A percentile compares a stretch with the other conserved stretches of the same genome.
Evolutionary conservation across 1,140 invertebrate genomes (phyloP).

Genomic region (Lamellibrachia luymesi): DNA sequence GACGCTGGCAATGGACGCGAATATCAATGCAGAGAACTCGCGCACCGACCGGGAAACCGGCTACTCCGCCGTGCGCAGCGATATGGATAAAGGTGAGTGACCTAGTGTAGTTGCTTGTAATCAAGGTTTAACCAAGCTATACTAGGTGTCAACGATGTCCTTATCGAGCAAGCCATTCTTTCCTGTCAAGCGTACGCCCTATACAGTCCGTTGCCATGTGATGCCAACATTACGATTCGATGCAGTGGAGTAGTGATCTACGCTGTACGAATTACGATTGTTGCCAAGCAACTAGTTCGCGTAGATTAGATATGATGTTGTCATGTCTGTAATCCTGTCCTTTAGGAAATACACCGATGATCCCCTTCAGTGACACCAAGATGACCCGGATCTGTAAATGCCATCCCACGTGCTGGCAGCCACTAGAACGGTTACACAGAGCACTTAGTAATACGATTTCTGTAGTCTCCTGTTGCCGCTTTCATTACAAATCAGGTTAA

Average conservation of each 20-base stretch:
- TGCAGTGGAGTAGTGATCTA: background rate
- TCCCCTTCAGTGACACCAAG: background rate
- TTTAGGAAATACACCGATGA: background rate
- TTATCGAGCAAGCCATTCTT: background rate
- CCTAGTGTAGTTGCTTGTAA: background rate
- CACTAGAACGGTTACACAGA: background rate
- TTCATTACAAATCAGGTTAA: background rate
- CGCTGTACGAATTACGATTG: background rate
- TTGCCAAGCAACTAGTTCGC: background rate
- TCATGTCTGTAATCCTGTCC: background rate
- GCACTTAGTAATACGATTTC: background rate
- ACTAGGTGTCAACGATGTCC: background rate
- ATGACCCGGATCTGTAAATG: background rate
- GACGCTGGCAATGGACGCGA: background rate
- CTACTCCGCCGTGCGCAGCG: background rate
- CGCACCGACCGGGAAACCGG: background rate
- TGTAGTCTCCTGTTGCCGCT: background rate
- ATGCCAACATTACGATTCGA: background rate
- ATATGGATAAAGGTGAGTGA: background rate
- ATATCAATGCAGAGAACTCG: background rate
- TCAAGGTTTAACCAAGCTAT: background rate
- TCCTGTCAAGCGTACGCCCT: background rate
- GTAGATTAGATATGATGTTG: background rate
- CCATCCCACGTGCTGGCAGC: background rate
- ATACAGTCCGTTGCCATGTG: background rate